Conservation (phyloP, 2,888 invertebrate genomes). For the Acanthoscelides obtectus region DNA sequence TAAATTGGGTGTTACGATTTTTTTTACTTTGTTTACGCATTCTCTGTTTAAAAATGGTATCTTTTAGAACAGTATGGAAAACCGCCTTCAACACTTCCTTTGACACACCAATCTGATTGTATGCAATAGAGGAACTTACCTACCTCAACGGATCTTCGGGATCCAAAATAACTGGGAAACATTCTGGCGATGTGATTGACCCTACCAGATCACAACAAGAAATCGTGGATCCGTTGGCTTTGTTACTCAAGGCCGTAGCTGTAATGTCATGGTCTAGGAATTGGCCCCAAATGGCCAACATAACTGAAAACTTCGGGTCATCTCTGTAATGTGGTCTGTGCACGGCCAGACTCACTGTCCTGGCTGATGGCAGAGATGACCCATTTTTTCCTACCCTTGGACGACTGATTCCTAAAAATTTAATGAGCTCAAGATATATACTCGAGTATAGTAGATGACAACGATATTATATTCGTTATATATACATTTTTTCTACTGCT, state of each 20-base stretch:
- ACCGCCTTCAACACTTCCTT: no score
- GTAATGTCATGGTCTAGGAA: conserved; percentile 86
- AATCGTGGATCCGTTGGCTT: conserved; percentile 65
- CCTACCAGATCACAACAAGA: conserved; percentile 58
- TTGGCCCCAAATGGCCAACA: conserved; percentile 86
- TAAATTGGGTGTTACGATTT: no score
- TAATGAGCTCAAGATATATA: no score
- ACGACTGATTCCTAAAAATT: conserved; percentile 57
- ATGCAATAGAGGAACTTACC: background rate
- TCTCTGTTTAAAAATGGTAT: no score
- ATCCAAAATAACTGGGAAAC: conserved; percentile 69
- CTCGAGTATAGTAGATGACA: no score
- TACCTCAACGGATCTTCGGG: conserved; percentile 59
- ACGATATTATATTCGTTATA: no score
- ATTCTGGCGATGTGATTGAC: conserved; percentile 62
- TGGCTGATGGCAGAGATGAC: conserved; percentile 63
- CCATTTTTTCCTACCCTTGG: conserved; percentile 58
- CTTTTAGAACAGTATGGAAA: no score
- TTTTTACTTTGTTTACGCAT: no score
- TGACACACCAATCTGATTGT: background rate
- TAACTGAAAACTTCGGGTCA: conserved; percentile 73
- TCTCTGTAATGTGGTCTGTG: conserved; percentile 69
- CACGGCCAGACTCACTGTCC: conserved; percentile 68
- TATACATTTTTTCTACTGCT: no score
- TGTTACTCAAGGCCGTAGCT: conserved; percentile 73